Conservation (phyloP, 2,888 invertebrate species). For the Drosophila anceps region DNA sequence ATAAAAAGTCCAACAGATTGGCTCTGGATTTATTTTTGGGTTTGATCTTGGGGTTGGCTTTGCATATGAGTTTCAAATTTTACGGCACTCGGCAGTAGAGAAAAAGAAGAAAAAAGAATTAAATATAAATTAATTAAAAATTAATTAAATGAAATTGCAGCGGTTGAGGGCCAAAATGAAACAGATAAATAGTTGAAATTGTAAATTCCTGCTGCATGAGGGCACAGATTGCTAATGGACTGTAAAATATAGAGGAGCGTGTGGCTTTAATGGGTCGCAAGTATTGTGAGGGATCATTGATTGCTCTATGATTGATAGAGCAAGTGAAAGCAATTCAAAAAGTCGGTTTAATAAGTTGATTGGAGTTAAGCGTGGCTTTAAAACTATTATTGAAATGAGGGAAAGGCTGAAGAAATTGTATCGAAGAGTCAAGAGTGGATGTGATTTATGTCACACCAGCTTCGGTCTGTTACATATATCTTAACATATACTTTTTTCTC, state of each 20-base stretch:
- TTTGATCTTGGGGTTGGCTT: slow-evolving; percentile 57
- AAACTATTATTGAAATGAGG: too few relatives aligned
- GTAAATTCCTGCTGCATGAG: slow-evolving; percentile 43
- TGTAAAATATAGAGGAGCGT: slow-evolving; percentile 23
- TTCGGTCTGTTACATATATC: too few relatives aligned
- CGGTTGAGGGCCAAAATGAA: slow-evolving; percentile 60
- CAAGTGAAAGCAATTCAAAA: slow-evolving; percentile 34
- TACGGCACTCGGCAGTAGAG: slow-evolving; percentile 8
- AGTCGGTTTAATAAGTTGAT: slow-evolving; percentile 8
- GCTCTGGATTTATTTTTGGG: slow-evolving; percentile 49
- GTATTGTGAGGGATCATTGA: slow-evolving; percentile 62
- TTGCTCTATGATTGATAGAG: slow-evolving; percentile 47
- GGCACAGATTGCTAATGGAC: slow-evolving; percentile 66
- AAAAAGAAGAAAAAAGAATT: slow-evolving; percentile 49
- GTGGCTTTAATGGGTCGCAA: slow-evolving; percentile 63
- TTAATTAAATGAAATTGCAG: slow-evolving; percentile 73
- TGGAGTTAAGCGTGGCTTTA: background rate
- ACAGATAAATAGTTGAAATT: slow-evolving; percentile 42
- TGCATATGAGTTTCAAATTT: slow-evolving; percentile 63
- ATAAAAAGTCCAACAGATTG: slow-evolving; percentile 54
- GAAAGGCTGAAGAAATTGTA: background rate
- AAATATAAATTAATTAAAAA: slow-evolving; percentile 77
- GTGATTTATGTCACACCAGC: too few relatives aligned
- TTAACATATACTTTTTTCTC: too few relatives aligned
- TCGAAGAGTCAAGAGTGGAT: background rate